Evolutionary conservation across 1,140 invertebrate species (phyloP).

Genomic region (Bombus terrestris): DNA sequence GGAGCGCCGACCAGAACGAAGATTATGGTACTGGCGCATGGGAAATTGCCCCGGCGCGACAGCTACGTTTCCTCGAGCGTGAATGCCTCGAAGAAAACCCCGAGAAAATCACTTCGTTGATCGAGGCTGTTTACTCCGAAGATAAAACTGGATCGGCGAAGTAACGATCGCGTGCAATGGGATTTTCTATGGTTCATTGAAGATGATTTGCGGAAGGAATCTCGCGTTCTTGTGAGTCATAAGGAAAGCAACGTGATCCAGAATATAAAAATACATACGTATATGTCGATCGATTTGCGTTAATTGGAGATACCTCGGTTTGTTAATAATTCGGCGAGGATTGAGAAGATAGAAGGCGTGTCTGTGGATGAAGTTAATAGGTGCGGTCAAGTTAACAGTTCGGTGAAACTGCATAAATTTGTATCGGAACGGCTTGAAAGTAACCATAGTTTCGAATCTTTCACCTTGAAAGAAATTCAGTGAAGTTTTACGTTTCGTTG

Average conservation of each 20-base stretch:
- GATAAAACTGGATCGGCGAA: not conserved
- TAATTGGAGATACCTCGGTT: not conserved
- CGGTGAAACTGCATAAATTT: not conserved
- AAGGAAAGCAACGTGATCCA: not conserved
- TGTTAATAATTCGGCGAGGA: not conserved
- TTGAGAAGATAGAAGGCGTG: not conserved
- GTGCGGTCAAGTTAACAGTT: not conserved
- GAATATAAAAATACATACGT: not conserved
- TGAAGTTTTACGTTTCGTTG: not conserved
- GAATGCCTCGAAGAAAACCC: conserved; percentile 11
- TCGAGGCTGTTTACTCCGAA: not conserved
- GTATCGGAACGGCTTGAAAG: too few relatives aligned
- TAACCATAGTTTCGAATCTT: not conserved
- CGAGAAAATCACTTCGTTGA: not conserved
- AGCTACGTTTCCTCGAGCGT: conserved; percentile 23
- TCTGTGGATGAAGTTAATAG: not conserved
- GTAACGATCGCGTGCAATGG: not conserved
- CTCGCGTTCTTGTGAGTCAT: not conserved
- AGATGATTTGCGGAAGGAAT: not conserved
- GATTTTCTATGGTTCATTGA: not conserved
- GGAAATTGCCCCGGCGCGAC: conserved; percentile 51
- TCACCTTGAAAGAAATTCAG: not conserved
- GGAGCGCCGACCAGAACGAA: conserved; percentile 26
- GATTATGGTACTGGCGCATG: conserved; percentile 49
- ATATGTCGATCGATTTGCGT: not conserved